Conservation (phyloP, 2,797 vertebrate species). For the Coracias cyanogaster region DNA sequence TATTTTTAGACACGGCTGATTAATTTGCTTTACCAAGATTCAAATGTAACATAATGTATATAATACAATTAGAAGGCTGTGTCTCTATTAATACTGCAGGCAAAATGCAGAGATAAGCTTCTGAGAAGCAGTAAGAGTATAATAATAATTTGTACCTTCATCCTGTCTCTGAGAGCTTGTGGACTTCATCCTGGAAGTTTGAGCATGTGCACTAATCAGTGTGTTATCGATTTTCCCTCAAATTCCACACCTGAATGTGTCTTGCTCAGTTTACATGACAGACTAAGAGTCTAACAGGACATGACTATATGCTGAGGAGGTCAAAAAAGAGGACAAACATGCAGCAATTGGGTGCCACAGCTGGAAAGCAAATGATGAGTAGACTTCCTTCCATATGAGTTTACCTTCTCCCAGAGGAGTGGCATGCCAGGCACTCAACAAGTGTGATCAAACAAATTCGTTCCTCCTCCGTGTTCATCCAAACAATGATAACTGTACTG, state of each 20-base stretch:
- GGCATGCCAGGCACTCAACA: background rate
- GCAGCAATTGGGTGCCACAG: background rate
- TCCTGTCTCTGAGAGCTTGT: background rate
- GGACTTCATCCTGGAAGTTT: background rate
- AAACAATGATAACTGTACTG: accelerated
- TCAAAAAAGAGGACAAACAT: background rate
- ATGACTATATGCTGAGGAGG: background rate
- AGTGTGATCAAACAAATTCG: background rate
- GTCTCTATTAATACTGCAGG: constrained; percentile 17
- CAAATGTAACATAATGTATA: constrained; percentile 50
- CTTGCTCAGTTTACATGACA: background rate
- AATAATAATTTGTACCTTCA: background rate
- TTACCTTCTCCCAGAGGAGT: background rate
- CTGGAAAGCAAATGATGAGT: background rate
- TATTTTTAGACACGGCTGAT: constrained; percentile 39
- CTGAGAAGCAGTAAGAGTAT: background rate
- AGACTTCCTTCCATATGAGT: background rate
- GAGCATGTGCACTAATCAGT: background rate
- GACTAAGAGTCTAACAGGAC: background rate
- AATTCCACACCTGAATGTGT: background rate
- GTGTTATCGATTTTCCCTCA: background rate
- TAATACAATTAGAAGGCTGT: constrained; percentile 59
- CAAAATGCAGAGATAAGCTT: constrained; percentile 12
- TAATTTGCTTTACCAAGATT: constrained; percentile 38
- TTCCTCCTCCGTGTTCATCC: background rate